These are phyloP conservation scores for Druceiella hillmani DNA, from an alignment of 2,888 invertebrate species.

Conservation along the genomic window DNA sequence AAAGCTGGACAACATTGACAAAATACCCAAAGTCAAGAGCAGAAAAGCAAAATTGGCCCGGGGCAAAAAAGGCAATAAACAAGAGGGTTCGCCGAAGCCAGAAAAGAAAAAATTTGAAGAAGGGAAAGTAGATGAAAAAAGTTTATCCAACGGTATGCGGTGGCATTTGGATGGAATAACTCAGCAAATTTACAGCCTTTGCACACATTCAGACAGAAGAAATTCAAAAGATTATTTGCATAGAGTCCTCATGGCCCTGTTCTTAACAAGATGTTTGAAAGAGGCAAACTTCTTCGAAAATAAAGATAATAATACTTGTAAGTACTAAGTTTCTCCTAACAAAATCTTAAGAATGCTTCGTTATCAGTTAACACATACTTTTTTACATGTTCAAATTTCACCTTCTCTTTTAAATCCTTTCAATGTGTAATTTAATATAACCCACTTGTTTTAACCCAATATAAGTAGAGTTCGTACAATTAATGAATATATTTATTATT, in stretches of 20 bases:
- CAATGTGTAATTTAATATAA: no score
- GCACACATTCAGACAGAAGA: conserved; percentile 58
- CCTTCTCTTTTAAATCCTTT: no score
- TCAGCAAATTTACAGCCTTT: conserved; percentile 56
- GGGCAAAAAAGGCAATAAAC: conserved; percentile 37
- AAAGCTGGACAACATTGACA: conserved; percentile 35
- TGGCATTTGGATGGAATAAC: conserved; percentile 35
- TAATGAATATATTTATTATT: no score
- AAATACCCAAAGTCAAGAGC: conserved; percentile 40
- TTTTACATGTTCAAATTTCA: no score
- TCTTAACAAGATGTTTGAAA: conserved; percentile 66
- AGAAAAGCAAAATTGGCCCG: conserved; percentile 42
- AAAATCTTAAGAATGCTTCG: no score
- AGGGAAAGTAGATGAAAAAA: conserved; percentile 30
- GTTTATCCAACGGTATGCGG: conserved; percentile 16
- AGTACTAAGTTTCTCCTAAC: no score
- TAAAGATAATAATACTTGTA: no score
- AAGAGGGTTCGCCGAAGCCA: no score
- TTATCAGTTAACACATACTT: no score
- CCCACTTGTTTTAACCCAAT: no score
- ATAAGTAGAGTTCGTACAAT: no score
- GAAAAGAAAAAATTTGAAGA: conserved; percentile 30
- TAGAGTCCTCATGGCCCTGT: conserved; percentile 70
- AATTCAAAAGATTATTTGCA: conserved; percentile 65
- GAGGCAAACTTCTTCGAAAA: conserved; percentile 58